Base-by-base conservation (phyloP, 2,113 vertebrate genomes). In the Takifugu flavidus region DNA sequence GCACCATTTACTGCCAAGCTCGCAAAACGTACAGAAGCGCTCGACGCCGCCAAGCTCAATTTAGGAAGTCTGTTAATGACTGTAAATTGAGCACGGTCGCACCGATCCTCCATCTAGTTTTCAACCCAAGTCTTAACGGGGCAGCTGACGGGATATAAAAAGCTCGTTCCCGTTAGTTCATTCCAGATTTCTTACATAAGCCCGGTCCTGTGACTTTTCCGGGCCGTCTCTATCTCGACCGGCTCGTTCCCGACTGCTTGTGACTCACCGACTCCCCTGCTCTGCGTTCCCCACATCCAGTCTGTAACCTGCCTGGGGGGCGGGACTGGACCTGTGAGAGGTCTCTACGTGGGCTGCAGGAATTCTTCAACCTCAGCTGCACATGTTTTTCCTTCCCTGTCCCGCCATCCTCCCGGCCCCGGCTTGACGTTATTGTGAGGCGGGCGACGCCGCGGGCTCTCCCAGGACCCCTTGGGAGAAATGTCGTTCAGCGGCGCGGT, bases 131-230 rank as follows among this genome's bases (percentile, higher is more conserved):
- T 65, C 4, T 11, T 77, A 68, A 66, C 29, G 14, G 45, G 53
- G 61, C 62, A 62, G 52, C 62, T 65, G 53, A 29, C 61, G 65
- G 69, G 51, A 43, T 70, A 67, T 86, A 62, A 75, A 79, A 79
- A 70, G 65, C 74, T 66, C 25, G 51, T 72, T 73, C 70, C 62
- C 56, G 62, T 39, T 54, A 45, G 71, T 82, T 78, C 28, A 75
- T 70, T 75, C 53, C 53, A 64, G 56, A 2, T 47, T 25, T 74
- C 74, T 87, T 85, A 77, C 63, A 64, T 74, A 88, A 87, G 63
- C 66, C 67, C 60, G 49, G 65, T 82, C 83, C 78, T 65, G 42
- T 85, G 82, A 82, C 74, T 83, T 81, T n/a, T 81, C 60, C 20
- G 44, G 56, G 67, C 65, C 63, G 57, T 71, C 53, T 71, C 74